phyloP scores from a whole-genome alignment of 53 echinoderm and acorn worm genomes.

The Astropecten irregularis region DNA sequence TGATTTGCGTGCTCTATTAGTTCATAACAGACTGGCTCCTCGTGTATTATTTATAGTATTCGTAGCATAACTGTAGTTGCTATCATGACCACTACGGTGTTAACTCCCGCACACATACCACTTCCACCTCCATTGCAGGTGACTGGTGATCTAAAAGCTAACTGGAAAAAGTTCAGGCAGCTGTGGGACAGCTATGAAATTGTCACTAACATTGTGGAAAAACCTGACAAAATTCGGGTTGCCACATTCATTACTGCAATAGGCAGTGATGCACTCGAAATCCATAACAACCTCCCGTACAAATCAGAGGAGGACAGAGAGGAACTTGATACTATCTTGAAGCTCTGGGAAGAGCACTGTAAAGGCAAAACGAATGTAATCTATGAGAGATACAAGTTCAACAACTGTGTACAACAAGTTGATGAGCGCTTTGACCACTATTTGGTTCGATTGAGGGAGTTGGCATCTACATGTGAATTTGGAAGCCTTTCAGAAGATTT shows the following conservation, averaged over 20 bases:
- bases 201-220: conserved; percentile 32
- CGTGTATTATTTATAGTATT: not conserved
- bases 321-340: conserved; percentile 34
- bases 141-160: conserved; percentile 61
- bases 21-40: too few relatives aligned
- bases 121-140: conserved; percentile 29
- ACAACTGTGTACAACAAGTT: not conserved
- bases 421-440: conserved; percentile 24
- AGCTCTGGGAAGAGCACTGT: conserved; percentile 59
- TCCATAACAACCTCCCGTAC: conserved; percentile 55
- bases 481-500: conserved; percentile 8
- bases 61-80: conserved; percentile 28
- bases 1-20: too few relatives aligned
- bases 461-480: too few relatives aligned
- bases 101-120: conserved; percentile 26
- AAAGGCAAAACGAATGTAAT: not conserved
- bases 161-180: conserved; percentile 65
- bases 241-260: not conserved
- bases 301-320: conserved; percentile 50
- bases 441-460: conserved; percentile 26
- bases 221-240: conserved; percentile 33
- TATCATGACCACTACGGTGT: conserved; percentile 26
- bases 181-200: conserved; percentile 68
- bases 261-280: not conserved
- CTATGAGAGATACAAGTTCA: conserved; percentile 8